Evolutionary conservation across 2,797 vertebrate genomes (phyloP), one percentile per base, ranked within the genome.

Genomic region (Esox lucius): DNA sequence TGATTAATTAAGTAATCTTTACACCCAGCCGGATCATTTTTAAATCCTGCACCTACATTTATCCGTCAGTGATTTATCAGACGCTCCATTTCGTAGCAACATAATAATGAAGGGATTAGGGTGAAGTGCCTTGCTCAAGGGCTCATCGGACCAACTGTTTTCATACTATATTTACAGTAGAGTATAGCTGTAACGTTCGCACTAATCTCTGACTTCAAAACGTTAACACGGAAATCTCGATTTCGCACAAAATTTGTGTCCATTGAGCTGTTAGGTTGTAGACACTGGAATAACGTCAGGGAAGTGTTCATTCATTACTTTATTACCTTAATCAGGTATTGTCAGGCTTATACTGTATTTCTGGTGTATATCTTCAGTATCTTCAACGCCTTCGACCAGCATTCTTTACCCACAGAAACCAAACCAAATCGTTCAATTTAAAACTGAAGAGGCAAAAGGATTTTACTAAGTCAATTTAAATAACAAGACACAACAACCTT

Each of bases 401-500:
- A 4, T 12, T n/a, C 19, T 22, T 22, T 59, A 59, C 53, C 16
- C 56, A 61, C 56, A 22, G 19, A 61, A n/a, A 61, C 24, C 56
- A 69, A 24, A 12, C 13, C 9, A 22, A 19, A n/a, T n/a, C 5
- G 66, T 68, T 68, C 5, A 12, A 13, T 22, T 22, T 42, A 22
- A 42, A 68, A 48, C 5, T 49, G 22, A 8, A 68, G n/a, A 39
- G 42, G 16, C 8, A 61, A 24, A 17, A 61, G 13, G 0, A 24
- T 56, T 56, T 56, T 56, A 26, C 11, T 3, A 61, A 61, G 9
- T 61, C 22, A 12, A 26, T 28, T 28, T 65, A 7, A 65, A 65
- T 39, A 68, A 22, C n/a, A 70, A 28, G 26, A 70, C 48, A 56
- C 56, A 80, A 80, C 35, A 59, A 69, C 35, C 15, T 9, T 67